Percentiles rank a stretch among this genome's conserved stretches.
These are phyloP conservation scores for Heterodera filipjevi DNA, from an alignment of 2,888 invertebrate species.

Conservation along the genomic window DNA sequence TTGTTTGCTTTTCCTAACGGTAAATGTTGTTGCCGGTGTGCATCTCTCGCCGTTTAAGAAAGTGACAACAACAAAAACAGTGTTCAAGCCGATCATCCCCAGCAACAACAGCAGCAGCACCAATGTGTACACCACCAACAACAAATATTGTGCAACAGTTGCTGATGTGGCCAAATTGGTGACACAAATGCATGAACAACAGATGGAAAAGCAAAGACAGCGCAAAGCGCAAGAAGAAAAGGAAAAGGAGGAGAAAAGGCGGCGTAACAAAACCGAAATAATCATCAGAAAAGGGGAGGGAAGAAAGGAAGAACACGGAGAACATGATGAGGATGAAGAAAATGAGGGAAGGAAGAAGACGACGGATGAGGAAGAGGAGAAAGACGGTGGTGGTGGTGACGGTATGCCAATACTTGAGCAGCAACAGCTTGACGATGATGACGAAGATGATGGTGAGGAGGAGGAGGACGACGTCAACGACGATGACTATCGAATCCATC, in stretches of 20 bases:
- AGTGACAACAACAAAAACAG: background rate
- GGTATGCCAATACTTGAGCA: slow-evolving; percentile 31
- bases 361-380: slow-evolving; percentile 1
- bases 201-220: background rate
- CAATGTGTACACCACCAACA: background rate
- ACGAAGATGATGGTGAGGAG: background rate
- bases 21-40: too few species aligned
- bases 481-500: too few species aligned
- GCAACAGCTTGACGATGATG: slow-evolving; percentile 1
- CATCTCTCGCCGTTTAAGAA: too few species aligned
- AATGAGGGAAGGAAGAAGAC: background rate
- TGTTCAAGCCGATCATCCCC: background rate
- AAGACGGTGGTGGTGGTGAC: slow-evolving; percentile 15
- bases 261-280: background rate
- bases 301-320: background rate
- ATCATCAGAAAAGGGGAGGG: too few species aligned
- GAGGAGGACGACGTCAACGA: too few species aligned
- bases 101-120: background rate
- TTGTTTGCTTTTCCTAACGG: too few species aligned
- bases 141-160: background rate
- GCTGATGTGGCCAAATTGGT: slow-evolving; percentile 7
- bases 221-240: background rate
- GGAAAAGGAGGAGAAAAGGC: background rate
- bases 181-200: slow-evolving; percentile 3
- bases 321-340: slow-evolving; percentile 1